Base-by-base conservation (phyloP, 1,140 invertebrate species). In the Eumeta japonica region DNA sequence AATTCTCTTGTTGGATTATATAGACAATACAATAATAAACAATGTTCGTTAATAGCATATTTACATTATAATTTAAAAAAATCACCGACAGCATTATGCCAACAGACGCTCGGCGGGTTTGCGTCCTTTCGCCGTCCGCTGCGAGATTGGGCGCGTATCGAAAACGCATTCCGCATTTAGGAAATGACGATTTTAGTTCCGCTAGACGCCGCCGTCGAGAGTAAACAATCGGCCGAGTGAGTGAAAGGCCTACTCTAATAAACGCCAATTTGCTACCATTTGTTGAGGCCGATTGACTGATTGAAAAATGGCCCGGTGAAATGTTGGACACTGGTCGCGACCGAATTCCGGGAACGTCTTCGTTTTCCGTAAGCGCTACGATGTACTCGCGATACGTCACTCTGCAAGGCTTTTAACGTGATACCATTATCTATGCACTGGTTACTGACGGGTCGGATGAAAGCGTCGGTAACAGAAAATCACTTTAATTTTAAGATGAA, bases 201-300 rank as follows among this genome's bases (percentile, higher is more conserved):
- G 20, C 34, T 39, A 45, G 45, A 33, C 40, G 34, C 29, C 18
- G 39, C 37, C 37, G 36, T 36, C 19, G 15, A 34, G 50, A 51
- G 46, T 50, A 50, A 17, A 12, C 42, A 34, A 37, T 39, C 33
- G 10, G 33, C 5, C 41, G 53, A 54, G 46, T 54, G 48, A 48
- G 54, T 62, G 55, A 62, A 62, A 59, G 55, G 55, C 27, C 10
- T 51, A 43, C 12, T 28, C 5, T 24, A 24, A 55, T 54, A 46
- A 38, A 37, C 33, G 34, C 24, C 50, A 55, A 62, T 57, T 53
- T 51, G 45, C 44, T 45, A 36, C 45, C 45, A 57, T 54, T 61
- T 56, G 44, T 45, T 46, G 41, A 46, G n/a, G 27, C 28, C 54
- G 46, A 45, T 39, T 37, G 34, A 39, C 20, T 35, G 43, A 55